phyloP scores from a whole-genome alignment of 2,888 invertebrate genomes.

The Prosopocoilus inquinatus region DNA sequence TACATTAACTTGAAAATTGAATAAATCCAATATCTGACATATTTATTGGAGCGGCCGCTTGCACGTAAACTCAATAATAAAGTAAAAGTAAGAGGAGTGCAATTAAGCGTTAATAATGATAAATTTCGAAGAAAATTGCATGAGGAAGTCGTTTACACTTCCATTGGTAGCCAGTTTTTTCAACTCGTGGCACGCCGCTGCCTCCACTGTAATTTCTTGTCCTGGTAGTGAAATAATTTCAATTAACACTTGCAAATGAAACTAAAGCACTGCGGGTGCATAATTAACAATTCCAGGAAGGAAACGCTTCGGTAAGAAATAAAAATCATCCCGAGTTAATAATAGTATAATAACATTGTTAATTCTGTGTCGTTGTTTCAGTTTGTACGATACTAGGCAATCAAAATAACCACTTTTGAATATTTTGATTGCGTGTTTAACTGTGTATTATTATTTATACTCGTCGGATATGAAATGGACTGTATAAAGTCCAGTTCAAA shows the following conservation, averaged over 20 bases:
- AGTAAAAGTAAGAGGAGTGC: neutral
- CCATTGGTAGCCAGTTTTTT: neutral
- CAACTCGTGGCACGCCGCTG: neutral
- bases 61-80: neutral
- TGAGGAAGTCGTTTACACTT: neutral
- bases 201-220: neutral
- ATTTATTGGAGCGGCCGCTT: neutral
- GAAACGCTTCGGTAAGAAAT: neutral
- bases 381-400: neutral
- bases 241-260: too few species aligned
- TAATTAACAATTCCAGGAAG: neutral
- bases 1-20: too few species aligned
- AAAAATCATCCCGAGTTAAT: neutral
- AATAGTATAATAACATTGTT: neutral
- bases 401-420: neutral
- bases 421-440: neutral
- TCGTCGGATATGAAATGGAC: too few species aligned
- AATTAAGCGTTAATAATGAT: slow-evolving; percentile 1
- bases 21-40: too few species aligned
- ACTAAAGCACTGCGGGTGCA: neutral
- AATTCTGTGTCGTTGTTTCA: neutral
- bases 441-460: too few species aligned
- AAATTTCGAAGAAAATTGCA: neutral
- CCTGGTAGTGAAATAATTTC: too few species aligned
- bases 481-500: too few species aligned